Evolutionary conservation across 2,888 invertebrate species (phyloP), one percentile per base, ranked within the genome.

Genomic region (Archips crataeganus): DNA sequence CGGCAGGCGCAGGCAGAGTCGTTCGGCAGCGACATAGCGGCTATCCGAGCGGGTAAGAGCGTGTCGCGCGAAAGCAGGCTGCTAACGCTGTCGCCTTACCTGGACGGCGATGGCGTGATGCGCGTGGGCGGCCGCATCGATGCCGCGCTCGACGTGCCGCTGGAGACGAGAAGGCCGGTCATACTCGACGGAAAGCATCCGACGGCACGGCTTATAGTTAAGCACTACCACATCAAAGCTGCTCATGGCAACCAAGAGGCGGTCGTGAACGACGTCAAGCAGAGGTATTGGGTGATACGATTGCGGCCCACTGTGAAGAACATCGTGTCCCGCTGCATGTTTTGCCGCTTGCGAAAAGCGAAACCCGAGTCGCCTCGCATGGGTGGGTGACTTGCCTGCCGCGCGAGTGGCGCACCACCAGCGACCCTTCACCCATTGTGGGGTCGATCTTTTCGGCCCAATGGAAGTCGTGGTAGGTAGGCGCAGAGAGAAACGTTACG

Each of bases 111-210:
- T 3, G 74, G 70, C 0, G 2, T 79, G 5, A 61, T 79, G 2
- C 76, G 78, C 13, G 68, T 61, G 36, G 75, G 57, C 9, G 75
- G 78, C n/a, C 77, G 77, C 23, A 77, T 80, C 39, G 75, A 71
- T 4, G 69, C 67, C 13, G 76, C 71, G 2, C 9, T 0, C 0
- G 76, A 64, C 4, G 74, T 77, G 2, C 13, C 45, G 2, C n/a
- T 15, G 4, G 71, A 72, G 32, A 65, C 65, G 8, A 75, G 75
- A 47, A 61, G 54, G 10, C 79, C 77, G 0, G 61, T 72, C 6
- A 77, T 78, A 39, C 74, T 79, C 11, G 77, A 74, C 10, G 62
- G 62, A 0, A 36, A 51, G 54, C 39, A 68, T 59, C 39, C n/a
- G 11, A n/a, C 36, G 6, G 13, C 70, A n/a, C 36, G 60, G 42